These are phyloP conservation scores for Gonioctena quinquepunctata DNA, from an alignment of 1,140 invertebrate genomes.

Conservation along the genomic window DNA sequence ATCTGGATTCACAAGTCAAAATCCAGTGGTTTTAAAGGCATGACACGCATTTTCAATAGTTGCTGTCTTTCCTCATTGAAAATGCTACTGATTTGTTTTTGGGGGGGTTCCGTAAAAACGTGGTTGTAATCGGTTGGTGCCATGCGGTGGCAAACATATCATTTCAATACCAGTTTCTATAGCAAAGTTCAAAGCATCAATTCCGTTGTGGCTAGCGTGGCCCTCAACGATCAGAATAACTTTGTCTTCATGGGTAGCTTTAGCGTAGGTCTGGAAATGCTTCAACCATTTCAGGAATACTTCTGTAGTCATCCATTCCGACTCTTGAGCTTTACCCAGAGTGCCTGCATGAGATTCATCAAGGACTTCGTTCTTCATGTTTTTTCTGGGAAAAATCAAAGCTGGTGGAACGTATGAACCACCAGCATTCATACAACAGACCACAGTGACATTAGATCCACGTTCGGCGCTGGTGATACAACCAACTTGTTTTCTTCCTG, in stretches of 20 bases:
- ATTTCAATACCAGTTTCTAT: conserved; percentile 24
- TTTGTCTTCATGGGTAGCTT: conserved; percentile 15
- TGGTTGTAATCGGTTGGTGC: conserved; percentile 9
- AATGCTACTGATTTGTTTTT: background rate
- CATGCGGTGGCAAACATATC: conserved; percentile 18
- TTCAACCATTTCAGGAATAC: conserved; percentile 41
- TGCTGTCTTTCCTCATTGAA: too few species aligned
- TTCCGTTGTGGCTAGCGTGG: conserved; percentile 23
- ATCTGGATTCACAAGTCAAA: too few species aligned
- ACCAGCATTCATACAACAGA: conserved; percentile 42
- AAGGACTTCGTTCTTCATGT: conserved; percentile 31
- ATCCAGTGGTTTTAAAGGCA: too few species aligned
- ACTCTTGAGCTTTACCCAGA: conserved; percentile 46
- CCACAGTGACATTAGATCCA: conserved; percentile 47
- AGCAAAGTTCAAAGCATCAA: conserved; percentile 18
- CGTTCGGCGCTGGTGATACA: conserved; percentile 47
- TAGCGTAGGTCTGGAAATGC: conserved; percentile 8
- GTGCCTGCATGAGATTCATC: conserved; percentile 54
- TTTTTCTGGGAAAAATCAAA: conserved; percentile 52
- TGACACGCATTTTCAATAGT: too few species aligned
- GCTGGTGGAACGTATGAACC: conserved; percentile 48
- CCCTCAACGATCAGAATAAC: conserved; percentile 27
- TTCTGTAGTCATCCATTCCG: conserved; percentile 46
- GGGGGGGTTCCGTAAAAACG: background rate
- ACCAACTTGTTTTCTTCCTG: conserved; percentile 47